Percentiles rank a stretch among this genome's conserved stretches.
Conservation (phyloP, 1,140 invertebrate genomes). For the Ephestia elutella region DNA sequence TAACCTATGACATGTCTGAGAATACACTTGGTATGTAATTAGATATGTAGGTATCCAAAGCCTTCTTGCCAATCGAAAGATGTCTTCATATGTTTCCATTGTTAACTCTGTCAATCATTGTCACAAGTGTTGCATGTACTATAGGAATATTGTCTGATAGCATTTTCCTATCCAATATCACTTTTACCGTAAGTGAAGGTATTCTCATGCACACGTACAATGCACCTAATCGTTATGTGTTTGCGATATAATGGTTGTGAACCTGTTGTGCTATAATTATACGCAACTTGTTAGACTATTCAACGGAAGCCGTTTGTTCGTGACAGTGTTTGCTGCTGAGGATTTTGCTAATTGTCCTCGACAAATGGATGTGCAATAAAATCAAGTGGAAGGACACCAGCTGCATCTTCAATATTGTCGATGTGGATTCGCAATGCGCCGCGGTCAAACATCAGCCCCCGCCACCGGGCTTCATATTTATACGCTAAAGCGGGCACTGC, state of each 20-base stretch:
- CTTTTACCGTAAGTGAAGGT: conserved; percentile 3
- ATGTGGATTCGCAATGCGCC: conserved; percentile 68
- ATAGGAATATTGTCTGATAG: neutral
- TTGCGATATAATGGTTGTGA: conserved; percentile 16
- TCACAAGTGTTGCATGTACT: neutral
- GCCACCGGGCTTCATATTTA: conserved; percentile 71
- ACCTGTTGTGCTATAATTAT: conserved; percentile 24
- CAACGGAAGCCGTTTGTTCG: conserved; percentile 43
- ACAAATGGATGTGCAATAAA: conserved; percentile 68
- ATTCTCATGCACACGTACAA: conserved; percentile 2
- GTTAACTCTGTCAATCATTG: neutral
- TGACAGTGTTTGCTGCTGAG: conserved; percentile 47
- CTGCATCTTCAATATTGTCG: conserved; percentile 70
- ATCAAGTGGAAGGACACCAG: conserved; percentile 68
- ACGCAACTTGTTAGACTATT: conserved; percentile 38
- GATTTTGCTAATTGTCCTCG: conserved; percentile 67
- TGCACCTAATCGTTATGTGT: conserved; percentile 11
- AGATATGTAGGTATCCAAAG: too few relatives aligned
- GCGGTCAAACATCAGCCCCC: conserved; percentile 62
- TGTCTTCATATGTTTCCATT: too few relatives aligned
- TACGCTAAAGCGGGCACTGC: conserved; percentile 67
- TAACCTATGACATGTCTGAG: too few relatives aligned
- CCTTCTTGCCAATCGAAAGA: too few relatives aligned
- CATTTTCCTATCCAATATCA: neutral
- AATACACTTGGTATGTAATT: too few relatives aligned